Conservation (phyloP, 2,888 invertebrate genomes). For the Agrochola lychnidis region DNA sequence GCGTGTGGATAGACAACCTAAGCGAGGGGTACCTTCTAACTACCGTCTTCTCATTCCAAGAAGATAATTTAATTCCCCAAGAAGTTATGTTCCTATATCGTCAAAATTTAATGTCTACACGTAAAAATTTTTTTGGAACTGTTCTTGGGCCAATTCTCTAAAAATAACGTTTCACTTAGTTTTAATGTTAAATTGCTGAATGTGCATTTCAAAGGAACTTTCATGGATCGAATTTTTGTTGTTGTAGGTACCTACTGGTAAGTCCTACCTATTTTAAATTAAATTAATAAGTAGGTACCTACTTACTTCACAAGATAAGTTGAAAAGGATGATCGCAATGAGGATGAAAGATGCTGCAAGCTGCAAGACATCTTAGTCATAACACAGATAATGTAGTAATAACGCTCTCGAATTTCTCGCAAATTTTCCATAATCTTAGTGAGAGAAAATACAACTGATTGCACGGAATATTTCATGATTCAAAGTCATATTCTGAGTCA, state of each 20-base stretch:
- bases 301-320: neutral
- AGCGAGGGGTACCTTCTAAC: neutral
- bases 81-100: neutral
- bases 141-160: neutral
- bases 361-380: neutral
- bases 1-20: neutral
- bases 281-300: neutral
- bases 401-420: neutral
- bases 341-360: neutral
- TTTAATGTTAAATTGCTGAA: neutral
- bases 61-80: neutral
- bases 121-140: no score
- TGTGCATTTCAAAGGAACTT: neutral
- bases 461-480: slow-evolving; percentile 53
- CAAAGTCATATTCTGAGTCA: slow-evolving; percentile 43
- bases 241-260: neutral
- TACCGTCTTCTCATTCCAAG: neutral
- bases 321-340: neutral
- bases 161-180: neutral
- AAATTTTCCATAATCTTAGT: slow-evolving; percentile 25
- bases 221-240: neutral
- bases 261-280: neutral
- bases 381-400: no score
- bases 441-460: slow-evolving; percentile 34
- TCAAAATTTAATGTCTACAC: neutral